A percentile compares a stretch with the other conserved stretches of the same genome.
Conservation (phyloP, 2,113 vertebrate species). For the Phocoena phocoena region DNA sequence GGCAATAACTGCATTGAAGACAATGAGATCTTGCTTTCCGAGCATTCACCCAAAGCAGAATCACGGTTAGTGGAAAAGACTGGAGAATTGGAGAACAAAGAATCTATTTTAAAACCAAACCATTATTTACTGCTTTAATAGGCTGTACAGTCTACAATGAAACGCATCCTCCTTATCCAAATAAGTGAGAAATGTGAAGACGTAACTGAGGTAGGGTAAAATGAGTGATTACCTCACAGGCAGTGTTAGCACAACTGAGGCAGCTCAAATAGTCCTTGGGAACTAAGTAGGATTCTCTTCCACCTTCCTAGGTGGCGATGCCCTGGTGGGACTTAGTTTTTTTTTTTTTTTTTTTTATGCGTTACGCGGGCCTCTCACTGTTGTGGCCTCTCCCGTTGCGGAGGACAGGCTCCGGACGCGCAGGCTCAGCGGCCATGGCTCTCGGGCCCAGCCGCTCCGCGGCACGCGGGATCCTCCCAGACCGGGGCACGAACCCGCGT, state of each 20-base stretch:
- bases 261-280: neutral
- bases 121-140: neutral
- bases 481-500: no score
- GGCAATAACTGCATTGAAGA: neutral
- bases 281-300: neutral
- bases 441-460: no score
- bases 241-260: neutral
- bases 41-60: neutral
- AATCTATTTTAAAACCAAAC: constrained; percentile 15
- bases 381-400: no score
- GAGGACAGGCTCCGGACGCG: no score
- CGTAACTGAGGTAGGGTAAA: neutral
- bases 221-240: neutral
- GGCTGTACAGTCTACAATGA: neutral
- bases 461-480: no score
- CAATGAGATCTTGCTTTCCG: neutral
- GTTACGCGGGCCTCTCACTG: no score
- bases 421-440: no score
- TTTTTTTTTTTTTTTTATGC: no score
- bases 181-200: neutral
- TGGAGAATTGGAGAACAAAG: neutral
- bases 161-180: constrained; percentile 3
- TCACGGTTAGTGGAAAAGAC: neutral
- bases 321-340: neutral
- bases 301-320: neutral